Evolutionary conservation across 2,888 invertebrate genomes (phyloP), one percentile per base, ranked within the genome.

Genomic region (Pseudoips prasinana): DNA sequence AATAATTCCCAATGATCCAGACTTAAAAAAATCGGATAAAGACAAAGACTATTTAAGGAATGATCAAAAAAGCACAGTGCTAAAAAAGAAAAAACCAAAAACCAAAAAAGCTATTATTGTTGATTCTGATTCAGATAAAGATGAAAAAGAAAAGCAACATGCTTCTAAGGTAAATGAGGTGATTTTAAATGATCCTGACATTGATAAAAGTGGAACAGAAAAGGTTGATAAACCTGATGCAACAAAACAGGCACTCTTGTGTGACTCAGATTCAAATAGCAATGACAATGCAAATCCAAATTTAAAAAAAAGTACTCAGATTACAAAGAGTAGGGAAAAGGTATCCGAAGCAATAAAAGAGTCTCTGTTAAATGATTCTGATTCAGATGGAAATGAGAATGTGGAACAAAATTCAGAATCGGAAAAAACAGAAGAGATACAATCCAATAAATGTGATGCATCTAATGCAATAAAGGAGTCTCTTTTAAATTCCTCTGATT

Each of bases 191-290:
- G 7, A 20, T 20, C 7, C 20, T 5, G 20, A 20, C 20, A 5
- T 2, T n/a, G n/a, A n/a, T 7, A 20, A 20, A 20, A 20, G 7
- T 14, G 7, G 2, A 20, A 20, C 3, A 20, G 20, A 20, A 20
- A 20, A 7, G 3, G 7, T 2, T 5, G 20, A 7, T 20, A 20
- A 7, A 5, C 7, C 7, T 5, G 20, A 5, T 5, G 20, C n/a
- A 20, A 3, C n/a, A 20, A 7, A 20, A 20, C 7, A 18, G 18
- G 3, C 18, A 5, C 6, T 18, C 4, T 6, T 18, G 3, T 5
- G 6, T 18, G 18, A 18, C 6, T 18, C 18, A 10, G 68, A 64
- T 10, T 56, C 64, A 14, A 64, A 64, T 31, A 36, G 46, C 17
- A 23, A 17, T 41, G 30, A 29, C 11, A 33, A 18, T 23, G 7